Percentiles rank a stretch among this genome's conserved stretches.
Conservation (phyloP, 2,113 vertebrate genomes). For the Marcusenius ussheri region DNA sequence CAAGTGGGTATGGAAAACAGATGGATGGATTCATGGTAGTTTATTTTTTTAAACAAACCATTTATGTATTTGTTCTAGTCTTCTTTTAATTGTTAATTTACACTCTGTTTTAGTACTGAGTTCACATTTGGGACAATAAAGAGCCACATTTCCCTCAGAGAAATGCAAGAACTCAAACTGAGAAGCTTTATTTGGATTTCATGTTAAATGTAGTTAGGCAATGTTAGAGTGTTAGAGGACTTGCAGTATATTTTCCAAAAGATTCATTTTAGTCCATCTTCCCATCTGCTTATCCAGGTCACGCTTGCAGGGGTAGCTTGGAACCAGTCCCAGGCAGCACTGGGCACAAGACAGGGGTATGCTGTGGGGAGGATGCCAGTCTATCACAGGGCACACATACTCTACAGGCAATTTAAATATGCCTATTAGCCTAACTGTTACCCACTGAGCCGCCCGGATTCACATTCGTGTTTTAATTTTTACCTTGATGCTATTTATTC, state of each 20-base stretch:
- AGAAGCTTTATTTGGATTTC: background rate
- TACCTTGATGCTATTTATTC: background rate
- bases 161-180: background rate
- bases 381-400: background rate
- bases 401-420: background rate
- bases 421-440: background rate
- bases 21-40: background rate
- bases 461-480: background rate
- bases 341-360: background rate
- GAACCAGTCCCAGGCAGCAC: background rate
- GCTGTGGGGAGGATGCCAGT: background rate
- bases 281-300: background rate
- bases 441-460: background rate
- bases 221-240: background rate
- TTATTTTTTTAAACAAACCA: background rate
- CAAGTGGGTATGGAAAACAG: background rate
- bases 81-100: background rate
- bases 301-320: background rate
- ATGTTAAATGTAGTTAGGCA: background rate
- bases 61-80: background rate
- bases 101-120: background rate
- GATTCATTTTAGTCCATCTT: constrained; percentile 1
- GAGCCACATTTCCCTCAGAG: background rate
- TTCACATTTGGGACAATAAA: background rate
- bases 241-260: background rate